Base-by-base conservation (phyloP, 2,113 vertebrate genomes). In the Colaptes auratus region DNA sequence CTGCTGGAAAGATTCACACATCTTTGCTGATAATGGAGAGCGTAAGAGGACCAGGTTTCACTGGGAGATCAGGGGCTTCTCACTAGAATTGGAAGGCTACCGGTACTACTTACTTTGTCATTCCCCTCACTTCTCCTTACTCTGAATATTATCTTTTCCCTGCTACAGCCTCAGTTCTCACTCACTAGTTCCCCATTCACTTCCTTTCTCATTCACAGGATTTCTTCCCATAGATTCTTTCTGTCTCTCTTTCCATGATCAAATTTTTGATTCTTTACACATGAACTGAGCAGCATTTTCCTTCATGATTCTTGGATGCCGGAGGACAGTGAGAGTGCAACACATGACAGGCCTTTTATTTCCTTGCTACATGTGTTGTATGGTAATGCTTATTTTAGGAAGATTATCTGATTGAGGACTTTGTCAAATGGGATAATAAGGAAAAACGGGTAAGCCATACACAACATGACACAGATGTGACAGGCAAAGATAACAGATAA, bases 71-170 rank as follows among this genome's bases (percentile, higher is more conserved):
- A 42, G 19, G 20, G 12, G 19, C 48, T 73, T 66, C 30, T 66
- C 39, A 19, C 28, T 46, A 24, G 56, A 60, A 87, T 87, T 12
- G 35, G 31, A 71, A 53, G 33, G 33, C 27, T 53, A 10, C n/a
- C 20, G n/a, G 3, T 44, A 14, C 39, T 71, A 18, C 19, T 19
- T 6, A 42, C 12, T 69, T 71, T 0, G 1, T 25, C 0, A 0
- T 66, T 71, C 11, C 15, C 20, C 2, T 71, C 44, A 39, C 17
- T 74, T 50, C 44, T 80, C 16, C 61, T 75, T 48, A 8, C 2
- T 48, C 33, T 61, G 31, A 75, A 30, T n/a, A 53, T 33, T 36
- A 72, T 2, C 31, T 76, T 88, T 65, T 23, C 50, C 36, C 8
- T 12, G 3, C 7, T 84, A 3, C 6, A 85, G 6, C 19, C 36